These are phyloP conservation scores for Vulpes lagopus DNA, from an alignment of 2,113 vertebrate species.

Conservation along the genomic window DNA sequence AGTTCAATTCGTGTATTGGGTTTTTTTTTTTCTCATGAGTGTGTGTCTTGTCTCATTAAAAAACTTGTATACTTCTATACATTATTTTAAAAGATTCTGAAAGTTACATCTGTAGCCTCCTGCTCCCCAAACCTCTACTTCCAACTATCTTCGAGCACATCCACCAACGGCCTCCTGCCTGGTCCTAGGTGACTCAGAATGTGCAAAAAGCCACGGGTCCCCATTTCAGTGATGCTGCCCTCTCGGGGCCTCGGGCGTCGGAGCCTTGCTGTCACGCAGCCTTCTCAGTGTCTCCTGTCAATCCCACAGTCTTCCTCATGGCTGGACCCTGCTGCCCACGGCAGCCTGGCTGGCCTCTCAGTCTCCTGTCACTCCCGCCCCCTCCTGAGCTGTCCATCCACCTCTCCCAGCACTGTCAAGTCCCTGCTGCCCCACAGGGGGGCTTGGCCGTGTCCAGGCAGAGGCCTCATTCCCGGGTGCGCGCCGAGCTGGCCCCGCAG, in stretches of 20 bases:
- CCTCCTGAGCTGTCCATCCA: neutral
- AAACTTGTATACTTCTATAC: accelerated
- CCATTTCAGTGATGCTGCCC: accelerated
- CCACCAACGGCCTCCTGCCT: too few species aligned
- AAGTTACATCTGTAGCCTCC: neutral
- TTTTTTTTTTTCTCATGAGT: accelerated
- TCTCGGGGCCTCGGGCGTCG: accelerated
- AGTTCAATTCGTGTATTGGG: too few species aligned
- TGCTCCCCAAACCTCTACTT: neutral
- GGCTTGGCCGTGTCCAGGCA: neutral
- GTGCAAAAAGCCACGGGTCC: accelerated
- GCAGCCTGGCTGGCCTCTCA: too few species aligned
- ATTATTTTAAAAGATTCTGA: neutral
- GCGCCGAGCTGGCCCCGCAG: neutral
- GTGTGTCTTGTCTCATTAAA: neutral
- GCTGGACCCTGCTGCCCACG: neutral
- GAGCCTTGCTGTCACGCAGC: accelerated
- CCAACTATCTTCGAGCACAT: too few species aligned
- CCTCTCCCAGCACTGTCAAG: accelerated
- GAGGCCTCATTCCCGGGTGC: too few species aligned
- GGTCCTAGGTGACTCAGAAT: accelerated
- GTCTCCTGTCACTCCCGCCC: accelerated
- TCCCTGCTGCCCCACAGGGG: neutral
- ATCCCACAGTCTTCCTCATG: neutral
- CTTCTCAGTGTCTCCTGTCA: neutral